Percentiles rank a stretch among this genome's conserved stretches.
Conservation (phyloP, 2,888 invertebrate species). For the Clusia tigrina region DNA sequence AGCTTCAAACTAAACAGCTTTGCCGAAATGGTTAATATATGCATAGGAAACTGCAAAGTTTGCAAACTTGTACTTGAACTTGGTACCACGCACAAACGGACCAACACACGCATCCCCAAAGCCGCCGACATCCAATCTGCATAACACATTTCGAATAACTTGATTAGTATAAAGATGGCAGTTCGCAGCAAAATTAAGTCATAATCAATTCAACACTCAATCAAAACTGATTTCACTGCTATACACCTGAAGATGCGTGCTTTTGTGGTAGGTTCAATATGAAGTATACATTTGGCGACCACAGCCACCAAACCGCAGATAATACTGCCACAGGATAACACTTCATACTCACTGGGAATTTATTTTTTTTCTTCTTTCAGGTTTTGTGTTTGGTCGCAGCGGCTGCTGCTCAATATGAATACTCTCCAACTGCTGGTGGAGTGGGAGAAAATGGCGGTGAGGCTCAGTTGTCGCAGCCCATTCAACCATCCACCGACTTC, state of each 20-base stretch:
- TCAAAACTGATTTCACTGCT: slow-evolving; percentile 37
- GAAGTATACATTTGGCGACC: too few species aligned
- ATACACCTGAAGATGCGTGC: slow-evolving; percentile 47
- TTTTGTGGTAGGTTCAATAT: slow-evolving; percentile 50
- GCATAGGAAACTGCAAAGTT: neutral
- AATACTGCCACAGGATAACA: too few species aligned
- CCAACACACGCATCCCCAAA: too few species aligned
- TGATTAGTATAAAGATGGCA: slow-evolving; percentile 35
- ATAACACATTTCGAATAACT: neutral
- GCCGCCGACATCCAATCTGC: neutral
- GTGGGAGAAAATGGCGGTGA: slow-evolving; percentile 19
- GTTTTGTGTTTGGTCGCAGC: slow-evolving; percentile 47
- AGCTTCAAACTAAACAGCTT: neutral
- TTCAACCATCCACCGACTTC: slow-evolving; percentile 39
- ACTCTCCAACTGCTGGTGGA: slow-evolving; percentile 33
- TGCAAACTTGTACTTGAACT: neutral
- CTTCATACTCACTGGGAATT: neutral
- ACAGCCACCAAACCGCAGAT: too few species aligned
- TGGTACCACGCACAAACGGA: neutral
- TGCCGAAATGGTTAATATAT: neutral
- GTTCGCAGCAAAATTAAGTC: slow-evolving; percentile 23
- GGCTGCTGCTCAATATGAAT: slow-evolving; percentile 49
- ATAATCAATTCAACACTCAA: slow-evolving; percentile 39
- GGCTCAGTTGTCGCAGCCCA: slow-evolving; percentile 39
- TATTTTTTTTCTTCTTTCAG: slow-evolving; percentile 29